Evolutionary conservation across 2,797 vertebrate genomes (phyloP).

Genomic region (Salarias fasciatus): DNA sequence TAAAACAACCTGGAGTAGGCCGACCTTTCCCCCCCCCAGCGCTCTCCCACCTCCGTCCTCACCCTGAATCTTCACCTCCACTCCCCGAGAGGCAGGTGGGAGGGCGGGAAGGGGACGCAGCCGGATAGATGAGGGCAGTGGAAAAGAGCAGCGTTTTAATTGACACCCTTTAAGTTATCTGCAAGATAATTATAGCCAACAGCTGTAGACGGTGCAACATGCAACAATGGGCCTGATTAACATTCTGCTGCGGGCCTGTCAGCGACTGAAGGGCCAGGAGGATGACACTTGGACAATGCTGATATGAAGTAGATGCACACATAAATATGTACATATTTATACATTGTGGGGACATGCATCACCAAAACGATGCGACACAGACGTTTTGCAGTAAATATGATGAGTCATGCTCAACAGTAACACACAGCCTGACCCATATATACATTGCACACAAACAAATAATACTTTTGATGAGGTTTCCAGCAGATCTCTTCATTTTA

Average conservation of each 20-base stretch:
- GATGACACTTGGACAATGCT: constrained; percentile 49
- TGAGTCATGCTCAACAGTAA: too few relatives aligned
- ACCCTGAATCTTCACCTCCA: constrained; percentile 64
- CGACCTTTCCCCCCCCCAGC: constrained; percentile 7
- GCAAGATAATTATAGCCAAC: constrained; percentile 80
- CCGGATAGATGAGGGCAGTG: constrained; percentile 49
- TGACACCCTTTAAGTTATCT: constrained; percentile 80
- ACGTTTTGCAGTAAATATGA: too few relatives aligned
- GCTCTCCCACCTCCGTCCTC: constrained; percentile 38
- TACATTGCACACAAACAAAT: too few relatives aligned
- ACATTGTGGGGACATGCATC: constrained; percentile 15
- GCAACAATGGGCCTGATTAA: constrained; percentile 79
- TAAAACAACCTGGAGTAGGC: constrained; percentile 36
- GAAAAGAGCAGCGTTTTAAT: constrained; percentile 74
- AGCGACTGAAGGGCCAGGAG: constrained; percentile 45
- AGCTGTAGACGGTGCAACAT: constrained; percentile 75
- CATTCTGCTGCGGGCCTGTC: constrained; percentile 63
- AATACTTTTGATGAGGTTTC: too few relatives aligned
- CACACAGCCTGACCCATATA: too few relatives aligned
- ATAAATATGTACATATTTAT: constrained; percentile 27
- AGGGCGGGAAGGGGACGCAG: background rate
- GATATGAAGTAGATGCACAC: constrained; percentile 19
- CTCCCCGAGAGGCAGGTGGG: constrained; percentile 35
- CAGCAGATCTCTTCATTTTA: too few relatives aligned
- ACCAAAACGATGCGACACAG: background rate